These are phyloP conservation scores for Caenorhabditis doughertyi DNA, from an alignment of 2,888 invertebrate species.

Conservation along the genomic window DNA sequence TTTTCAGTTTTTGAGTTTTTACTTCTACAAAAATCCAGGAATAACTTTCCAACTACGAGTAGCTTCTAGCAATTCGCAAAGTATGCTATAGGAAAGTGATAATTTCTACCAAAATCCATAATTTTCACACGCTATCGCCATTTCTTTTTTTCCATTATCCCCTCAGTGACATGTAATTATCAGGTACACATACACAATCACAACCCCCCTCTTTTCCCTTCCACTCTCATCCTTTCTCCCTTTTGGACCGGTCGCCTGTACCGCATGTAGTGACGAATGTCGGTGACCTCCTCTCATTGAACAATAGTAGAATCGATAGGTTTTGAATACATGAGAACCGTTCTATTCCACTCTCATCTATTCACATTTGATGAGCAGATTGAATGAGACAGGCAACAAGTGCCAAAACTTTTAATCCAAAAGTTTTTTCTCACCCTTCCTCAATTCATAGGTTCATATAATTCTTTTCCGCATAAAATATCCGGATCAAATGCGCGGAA, in stretches of 20 bases:
- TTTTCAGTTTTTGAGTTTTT: too few relatives aligned
- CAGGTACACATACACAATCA: constrained; percentile 27
- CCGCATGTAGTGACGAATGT: constrained; percentile 31
- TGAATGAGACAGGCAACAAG: background rate
- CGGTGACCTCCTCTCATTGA: constrained; percentile 34
- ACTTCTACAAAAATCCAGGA: too few relatives aligned
- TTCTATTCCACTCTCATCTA: background rate
- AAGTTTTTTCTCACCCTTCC: constrained; percentile 5
- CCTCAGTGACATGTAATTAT: constrained; percentile 41
- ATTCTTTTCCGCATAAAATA: constrained; percentile 51
- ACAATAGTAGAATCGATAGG: constrained; percentile 51
- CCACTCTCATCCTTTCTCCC: constrained; percentile 18
- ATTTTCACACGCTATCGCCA: constrained; percentile 11
- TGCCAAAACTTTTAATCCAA: background rate
- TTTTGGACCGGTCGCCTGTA: constrained; percentile 46
- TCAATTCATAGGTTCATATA: constrained; percentile 22
- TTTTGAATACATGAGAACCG: constrained; percentile 31
- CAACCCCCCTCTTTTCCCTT: background rate
- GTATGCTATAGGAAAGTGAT: background rate
- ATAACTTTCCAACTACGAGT: too few relatives aligned
- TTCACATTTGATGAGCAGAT: background rate
- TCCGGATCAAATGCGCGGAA: constrained; percentile 50
- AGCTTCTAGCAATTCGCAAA: too few relatives aligned
- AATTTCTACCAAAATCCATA: background rate
- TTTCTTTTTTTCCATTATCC: constrained; percentile 13